Evolutionary conservation across 2,888 invertebrate species (phyloP).

Genomic region (Cheilosia vernalis): DNA sequence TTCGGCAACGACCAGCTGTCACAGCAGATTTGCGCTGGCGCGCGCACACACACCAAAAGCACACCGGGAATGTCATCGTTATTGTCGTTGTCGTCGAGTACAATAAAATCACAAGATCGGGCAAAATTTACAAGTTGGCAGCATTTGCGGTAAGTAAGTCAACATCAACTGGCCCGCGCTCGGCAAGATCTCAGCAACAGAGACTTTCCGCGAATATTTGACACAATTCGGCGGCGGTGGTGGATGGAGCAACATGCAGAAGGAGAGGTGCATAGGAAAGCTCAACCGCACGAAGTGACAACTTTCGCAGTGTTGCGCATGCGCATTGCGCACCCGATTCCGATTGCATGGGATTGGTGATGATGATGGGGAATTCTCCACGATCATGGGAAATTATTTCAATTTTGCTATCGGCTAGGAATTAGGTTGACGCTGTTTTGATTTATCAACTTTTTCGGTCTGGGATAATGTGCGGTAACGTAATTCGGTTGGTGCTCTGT

Average conservation of each 20-base stretch:
- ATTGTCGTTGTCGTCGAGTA: neutral
- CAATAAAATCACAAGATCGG: conserved; percentile 22
- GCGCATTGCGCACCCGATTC: neutral
- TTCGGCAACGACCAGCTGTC: conserved; percentile 35
- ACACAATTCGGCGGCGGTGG: conserved; percentile 33
- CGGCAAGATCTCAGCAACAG: conserved; percentile 23
- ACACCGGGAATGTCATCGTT: conserved; percentile 38
- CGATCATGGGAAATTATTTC: conserved; percentile 49
- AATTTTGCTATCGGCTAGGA: conserved; percentile 29
- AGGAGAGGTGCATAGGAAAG: conserved; percentile 35
- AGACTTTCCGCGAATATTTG: conserved; percentile 46
- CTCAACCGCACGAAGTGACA: conserved; percentile 48
- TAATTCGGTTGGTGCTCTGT: conserved; percentile 21
- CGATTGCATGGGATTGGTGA: conserved; percentile 27
- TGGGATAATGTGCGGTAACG: conserved; percentile 24
- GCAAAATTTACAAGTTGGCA: conserved; percentile 45
- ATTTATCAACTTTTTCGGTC: conserved; percentile 5
- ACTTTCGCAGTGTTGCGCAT: conserved; percentile 35
- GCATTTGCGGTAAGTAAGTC: conserved; percentile 54
- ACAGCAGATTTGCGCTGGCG: conserved; percentile 25
- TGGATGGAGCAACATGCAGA: neutral
- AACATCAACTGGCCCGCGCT: conserved; percentile 24
- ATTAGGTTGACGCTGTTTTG: conserved; percentile 35
- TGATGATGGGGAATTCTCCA: conserved; percentile 14
- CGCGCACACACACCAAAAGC: conserved; percentile 1